phyloP scores from a whole-genome alignment of 1,140 invertebrate species.

The Drosophila nebulosa region DNA sequence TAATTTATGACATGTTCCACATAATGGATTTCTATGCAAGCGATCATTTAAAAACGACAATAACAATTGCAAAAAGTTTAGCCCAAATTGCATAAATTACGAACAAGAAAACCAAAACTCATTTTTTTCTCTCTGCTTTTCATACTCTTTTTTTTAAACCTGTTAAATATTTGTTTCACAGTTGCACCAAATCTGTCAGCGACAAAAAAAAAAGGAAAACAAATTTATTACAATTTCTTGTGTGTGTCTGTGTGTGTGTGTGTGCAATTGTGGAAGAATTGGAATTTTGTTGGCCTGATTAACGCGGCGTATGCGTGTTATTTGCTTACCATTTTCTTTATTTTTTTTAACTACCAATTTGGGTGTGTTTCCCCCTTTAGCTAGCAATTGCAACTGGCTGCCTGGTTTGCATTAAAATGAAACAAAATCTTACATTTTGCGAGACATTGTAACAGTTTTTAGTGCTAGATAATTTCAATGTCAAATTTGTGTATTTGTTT shows the following conservation, averaged over 20 bases:
- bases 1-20: slow-evolving; percentile 77
- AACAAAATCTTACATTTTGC: slow-evolving; percentile 15
- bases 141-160: slow-evolving; percentile 44
- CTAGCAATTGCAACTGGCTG: slow-evolving; percentile 46
- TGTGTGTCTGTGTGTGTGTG: slow-evolving; percentile 1
- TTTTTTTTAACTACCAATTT: not conserved
- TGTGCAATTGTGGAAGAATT: slow-evolving; percentile 60
- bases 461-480: slow-evolving; percentile 54
- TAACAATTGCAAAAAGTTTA: slow-evolving; percentile 52
- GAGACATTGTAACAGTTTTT: slow-evolving; percentile 71
- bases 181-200: slow-evolving; percentile 72
- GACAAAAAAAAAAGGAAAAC: slow-evolving; percentile 48
- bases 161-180: slow-evolving; percentile 43
- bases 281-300: slow-evolving; percentile 9
- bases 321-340: slow-evolving; percentile 21
- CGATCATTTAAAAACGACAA: slow-evolving; percentile 66
- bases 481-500: slow-evolving; percentile 9
- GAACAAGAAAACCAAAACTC: not conserved
- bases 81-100: slow-evolving; percentile 65
- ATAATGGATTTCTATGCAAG: slow-evolving; percentile 79
- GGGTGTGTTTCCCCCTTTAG: slow-evolving; percentile 18
- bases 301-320: slow-evolving; percentile 65
- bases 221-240: slow-evolving; percentile 64
- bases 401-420: slow-evolving; percentile 2
- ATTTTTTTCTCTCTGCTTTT: not conserved